A percentile compares a stretch with the other conserved stretches of the same genome.
Conservation (phyloP, 2,888 invertebrate species). For the Agriopis leucophaearia region DNA sequence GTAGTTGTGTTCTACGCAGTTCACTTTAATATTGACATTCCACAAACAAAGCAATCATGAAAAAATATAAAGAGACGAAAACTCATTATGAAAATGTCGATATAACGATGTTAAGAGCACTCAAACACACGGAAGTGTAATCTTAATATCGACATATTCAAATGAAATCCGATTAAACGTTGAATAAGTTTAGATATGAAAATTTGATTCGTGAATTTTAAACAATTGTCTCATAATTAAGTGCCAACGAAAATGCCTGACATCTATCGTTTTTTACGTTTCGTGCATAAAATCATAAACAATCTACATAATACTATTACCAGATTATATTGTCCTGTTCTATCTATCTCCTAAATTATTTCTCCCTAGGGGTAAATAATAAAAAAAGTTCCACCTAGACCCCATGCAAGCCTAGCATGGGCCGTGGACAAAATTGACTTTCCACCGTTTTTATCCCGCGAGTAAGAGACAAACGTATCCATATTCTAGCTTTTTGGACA, state of each 20-base stretch:
- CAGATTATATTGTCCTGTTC: too few species aligned
- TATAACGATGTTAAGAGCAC: background rate
- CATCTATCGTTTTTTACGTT: too few species aligned
- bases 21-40: background rate
- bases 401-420: too few species aligned
- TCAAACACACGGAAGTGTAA: constrained; percentile 5
- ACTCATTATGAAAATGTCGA: constrained; percentile 8
- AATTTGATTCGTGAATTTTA: background rate
- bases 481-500: too few species aligned
- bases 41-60: background rate
- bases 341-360: too few species aligned
- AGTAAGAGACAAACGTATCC: too few species aligned
- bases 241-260: background rate
- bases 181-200: background rate
- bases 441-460: too few species aligned
- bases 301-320: too few species aligned
- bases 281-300: too few species aligned
- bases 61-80: background rate
- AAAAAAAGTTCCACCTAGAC: too few species aligned
- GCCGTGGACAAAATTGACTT: too few species aligned
- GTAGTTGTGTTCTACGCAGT: background rate
- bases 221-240: background rate
- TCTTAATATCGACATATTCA: constrained; percentile 4
- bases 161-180: background rate
- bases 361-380: too few species aligned